Conservation (phyloP, 2,113 vertebrate species). For the Ahaetulla prasina region DNA sequence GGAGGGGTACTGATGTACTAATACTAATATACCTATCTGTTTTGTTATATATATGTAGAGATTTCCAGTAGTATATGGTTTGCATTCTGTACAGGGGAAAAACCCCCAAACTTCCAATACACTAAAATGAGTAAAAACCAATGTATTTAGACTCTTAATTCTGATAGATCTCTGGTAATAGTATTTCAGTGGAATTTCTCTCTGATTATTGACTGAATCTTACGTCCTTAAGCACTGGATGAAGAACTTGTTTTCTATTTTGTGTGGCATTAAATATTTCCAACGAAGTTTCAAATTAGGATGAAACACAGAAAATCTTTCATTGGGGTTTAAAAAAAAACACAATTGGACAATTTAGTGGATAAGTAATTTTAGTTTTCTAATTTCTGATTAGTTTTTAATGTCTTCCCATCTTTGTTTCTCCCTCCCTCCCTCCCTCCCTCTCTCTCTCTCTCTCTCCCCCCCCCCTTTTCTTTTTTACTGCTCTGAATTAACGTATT, state of each 20-base stretch:
- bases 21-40: neutral
- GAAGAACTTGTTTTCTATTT: neutral
- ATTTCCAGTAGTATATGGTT: neutral
- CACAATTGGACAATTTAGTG: neutral
- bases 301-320: neutral
- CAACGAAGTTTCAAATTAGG: neutral
- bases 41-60: neutral
- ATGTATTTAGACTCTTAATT: neutral
- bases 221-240: neutral
- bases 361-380: neutral
- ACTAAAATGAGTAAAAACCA: neutral
- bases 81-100: neutral
- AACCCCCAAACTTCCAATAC: neutral
- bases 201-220: neutral
- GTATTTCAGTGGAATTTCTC: neutral
- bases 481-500: neutral
- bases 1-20: neutral
- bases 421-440: neutral
- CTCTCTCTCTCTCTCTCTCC: neutral
- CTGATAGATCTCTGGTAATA: neutral
- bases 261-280: neutral
- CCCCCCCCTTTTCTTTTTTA: neutral
- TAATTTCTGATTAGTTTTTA: neutral
- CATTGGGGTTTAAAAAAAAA: neutral
- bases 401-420: neutral